Conservation (phyloP, 2,113 vertebrate genomes). For the Oceanodroma tethys region DNA sequence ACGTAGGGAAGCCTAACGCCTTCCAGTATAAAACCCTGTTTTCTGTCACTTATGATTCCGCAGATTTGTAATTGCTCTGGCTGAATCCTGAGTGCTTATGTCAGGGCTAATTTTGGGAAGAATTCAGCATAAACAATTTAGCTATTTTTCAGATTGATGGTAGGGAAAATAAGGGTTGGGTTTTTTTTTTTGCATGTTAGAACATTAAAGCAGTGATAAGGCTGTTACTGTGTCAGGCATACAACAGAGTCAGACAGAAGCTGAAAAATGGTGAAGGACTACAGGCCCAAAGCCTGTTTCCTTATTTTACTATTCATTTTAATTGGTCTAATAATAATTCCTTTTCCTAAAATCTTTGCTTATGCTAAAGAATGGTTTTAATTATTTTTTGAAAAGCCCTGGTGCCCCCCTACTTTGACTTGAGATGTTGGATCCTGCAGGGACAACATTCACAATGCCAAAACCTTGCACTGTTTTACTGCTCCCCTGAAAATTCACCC, state of each 20-base stretch:
- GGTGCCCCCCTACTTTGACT: background rate
- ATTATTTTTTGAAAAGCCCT: background rate
- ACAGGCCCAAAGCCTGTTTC: background rate
- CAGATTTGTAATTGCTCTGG: background rate
- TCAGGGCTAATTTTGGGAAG: background rate
- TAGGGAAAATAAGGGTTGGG: background rate
- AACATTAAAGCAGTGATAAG: background rate
- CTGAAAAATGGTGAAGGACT: background rate
- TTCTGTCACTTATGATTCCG: background rate
- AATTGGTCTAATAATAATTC: background rate
- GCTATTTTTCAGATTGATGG: background rate
- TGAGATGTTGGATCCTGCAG: background rate
- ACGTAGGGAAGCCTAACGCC: background rate
- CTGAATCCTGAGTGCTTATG: background rate
- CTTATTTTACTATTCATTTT: background rate
- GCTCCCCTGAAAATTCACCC: background rate
- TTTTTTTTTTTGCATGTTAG: background rate
- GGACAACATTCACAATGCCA: no score
- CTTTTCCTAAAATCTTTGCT: background rate
- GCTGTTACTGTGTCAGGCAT: background rate
- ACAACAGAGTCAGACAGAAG: background rate
- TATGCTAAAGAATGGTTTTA: rapidly evolving
- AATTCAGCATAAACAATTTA: background rate
- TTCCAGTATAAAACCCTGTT: background rate
- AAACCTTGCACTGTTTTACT: background rate